Evolutionary conservation across 2,888 invertebrate species (phyloP).

Genomic region (Oscheius sp.): DNA sequence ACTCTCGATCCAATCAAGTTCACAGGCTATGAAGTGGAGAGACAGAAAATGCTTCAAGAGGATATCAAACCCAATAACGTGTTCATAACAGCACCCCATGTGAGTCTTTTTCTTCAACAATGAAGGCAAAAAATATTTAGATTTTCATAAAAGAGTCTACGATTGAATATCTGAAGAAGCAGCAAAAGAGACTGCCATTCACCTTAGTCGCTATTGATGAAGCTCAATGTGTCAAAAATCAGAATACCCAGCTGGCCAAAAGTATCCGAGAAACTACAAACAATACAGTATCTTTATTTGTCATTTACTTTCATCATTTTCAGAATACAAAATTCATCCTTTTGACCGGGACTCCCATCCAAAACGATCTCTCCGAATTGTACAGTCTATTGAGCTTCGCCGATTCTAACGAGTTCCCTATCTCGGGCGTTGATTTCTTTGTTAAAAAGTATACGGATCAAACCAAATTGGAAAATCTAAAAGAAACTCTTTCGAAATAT

Average conservation of each 20-base stretch:
- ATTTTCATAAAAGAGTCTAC: neutral
- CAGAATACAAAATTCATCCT: conserved; percentile 55
- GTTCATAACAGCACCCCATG: conserved; percentile 31
- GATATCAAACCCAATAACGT: conserved; percentile 10
- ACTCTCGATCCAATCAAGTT: conserved; percentile 17
- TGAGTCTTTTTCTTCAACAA: neutral
- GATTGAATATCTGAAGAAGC: neutral
- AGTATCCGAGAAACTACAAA: neutral
- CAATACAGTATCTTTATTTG: neutral
- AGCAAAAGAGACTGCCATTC: conserved; percentile 11
- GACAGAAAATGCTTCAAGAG: neutral
- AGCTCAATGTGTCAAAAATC: conserved; percentile 33
- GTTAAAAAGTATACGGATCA: conserved; percentile 23
- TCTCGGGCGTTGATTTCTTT: conserved; percentile 69
- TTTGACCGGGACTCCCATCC: conserved; percentile 73
- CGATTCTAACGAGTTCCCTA: conserved; percentile 39
- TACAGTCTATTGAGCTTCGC: conserved; percentile 71
- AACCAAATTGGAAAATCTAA: conserved; percentile 58
- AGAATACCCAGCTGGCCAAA: conserved; percentile 13
- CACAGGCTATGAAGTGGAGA: conserved; percentile 15
- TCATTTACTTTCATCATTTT: neutral
- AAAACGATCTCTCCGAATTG: conserved; percentile 72
- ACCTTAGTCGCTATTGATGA: conserved; percentile 31
- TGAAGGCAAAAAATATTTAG: neutral
- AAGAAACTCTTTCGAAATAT: conserved; percentile 69